Conservation (phyloP, 2,113 vertebrate species). For the Oncorhynchus kisutch region DNA sequence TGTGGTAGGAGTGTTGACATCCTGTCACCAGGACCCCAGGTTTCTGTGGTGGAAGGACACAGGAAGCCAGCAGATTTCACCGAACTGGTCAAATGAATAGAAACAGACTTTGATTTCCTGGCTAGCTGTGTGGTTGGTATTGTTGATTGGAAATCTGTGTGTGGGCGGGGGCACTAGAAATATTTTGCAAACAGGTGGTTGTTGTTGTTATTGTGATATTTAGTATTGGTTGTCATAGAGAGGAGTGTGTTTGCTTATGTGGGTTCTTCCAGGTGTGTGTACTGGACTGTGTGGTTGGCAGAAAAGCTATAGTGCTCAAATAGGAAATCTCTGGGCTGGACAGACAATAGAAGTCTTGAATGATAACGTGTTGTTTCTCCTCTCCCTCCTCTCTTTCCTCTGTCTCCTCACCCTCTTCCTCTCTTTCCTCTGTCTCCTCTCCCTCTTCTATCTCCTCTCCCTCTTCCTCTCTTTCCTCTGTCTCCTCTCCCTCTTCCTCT, state of each 20-base stretch:
- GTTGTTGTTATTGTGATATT: neutral
- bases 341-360: neutral
- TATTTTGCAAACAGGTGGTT: too few species aligned
- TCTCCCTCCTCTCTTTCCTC: neutral
- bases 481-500: too few species aligned
- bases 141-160: neutral
- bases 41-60: constrained; percentile 33
- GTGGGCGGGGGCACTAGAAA: too few species aligned
- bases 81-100: constrained; percentile 45
- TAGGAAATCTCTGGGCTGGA: neutral
- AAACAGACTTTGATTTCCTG: constrained; percentile 62
- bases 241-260: neutral
- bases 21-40: constrained; percentile 44
- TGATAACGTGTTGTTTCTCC: neutral
- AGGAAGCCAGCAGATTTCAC: constrained; percentile 48
- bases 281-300: neutral
- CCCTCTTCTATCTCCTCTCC: neutral
- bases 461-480: neutral
- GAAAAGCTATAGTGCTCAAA: neutral
- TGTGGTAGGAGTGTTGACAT: constrained; percentile 38
- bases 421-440: too few species aligned
- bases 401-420: too few species aligned
- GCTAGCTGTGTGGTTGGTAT: constrained; percentile 31
- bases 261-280: neutral
- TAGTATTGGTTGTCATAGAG: too few species aligned